phyloP scores from a whole-genome alignment of 2,797 vertebrate genomes.

The Anabacerthia variegaticeps region DNA sequence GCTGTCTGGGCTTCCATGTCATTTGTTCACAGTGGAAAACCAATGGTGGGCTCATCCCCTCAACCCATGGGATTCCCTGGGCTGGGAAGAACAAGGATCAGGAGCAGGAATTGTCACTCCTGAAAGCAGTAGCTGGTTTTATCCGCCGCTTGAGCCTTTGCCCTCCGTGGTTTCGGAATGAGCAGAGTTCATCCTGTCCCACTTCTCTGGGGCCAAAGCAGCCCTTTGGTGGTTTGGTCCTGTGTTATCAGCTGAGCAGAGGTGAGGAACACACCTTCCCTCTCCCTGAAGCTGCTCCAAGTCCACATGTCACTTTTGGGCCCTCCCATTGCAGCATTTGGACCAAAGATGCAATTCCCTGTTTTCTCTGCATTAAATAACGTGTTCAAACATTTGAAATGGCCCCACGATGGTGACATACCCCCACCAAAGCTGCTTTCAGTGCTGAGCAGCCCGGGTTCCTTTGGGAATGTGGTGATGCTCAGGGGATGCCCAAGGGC shows the following conservation, averaged over 20 bases:
- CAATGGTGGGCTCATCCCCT: neutral
- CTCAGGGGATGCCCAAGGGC: neutral
- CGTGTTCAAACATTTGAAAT: neutral
- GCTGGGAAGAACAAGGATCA: neutral
- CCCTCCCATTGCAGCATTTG: neutral
- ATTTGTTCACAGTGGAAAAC: neutral
- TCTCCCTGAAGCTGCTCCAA: neutral
- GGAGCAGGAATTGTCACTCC: neutral
- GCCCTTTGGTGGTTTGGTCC: neutral
- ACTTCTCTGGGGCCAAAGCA: neutral
- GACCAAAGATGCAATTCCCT: neutral
- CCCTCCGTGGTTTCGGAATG: neutral
- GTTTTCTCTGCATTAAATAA: neutral
- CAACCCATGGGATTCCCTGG: neutral
- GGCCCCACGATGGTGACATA: neutral
- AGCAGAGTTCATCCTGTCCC: neutral
- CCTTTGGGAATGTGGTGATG: neutral
- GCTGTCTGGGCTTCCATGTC: neutral
- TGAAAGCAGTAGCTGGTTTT: neutral
- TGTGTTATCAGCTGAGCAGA: too few relatives aligned
- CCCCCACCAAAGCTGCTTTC: too few relatives aligned
- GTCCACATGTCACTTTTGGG: neutral
- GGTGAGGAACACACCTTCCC: neutral
- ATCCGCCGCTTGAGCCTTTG: neutral
- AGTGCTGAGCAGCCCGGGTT: too few relatives aligned